These are phyloP conservation scores for Gobionotothen gibberifrons DNA, from an alignment of 2,797 vertebrate species.

Conservation along the genomic window DNA sequence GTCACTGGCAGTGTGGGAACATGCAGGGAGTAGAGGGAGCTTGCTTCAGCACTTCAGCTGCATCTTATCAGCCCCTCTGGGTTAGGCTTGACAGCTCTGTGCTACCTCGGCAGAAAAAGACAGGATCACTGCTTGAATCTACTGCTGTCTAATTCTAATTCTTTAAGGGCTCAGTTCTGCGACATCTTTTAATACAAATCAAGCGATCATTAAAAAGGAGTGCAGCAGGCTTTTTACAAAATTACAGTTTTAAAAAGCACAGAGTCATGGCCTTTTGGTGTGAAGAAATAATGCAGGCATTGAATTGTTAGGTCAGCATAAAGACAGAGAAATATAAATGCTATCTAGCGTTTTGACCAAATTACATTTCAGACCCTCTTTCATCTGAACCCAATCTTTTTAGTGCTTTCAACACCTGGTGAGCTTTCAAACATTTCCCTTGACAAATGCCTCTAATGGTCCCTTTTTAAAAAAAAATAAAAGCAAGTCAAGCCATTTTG, in stretches of 20 bases:
- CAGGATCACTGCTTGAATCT: slow-evolving; percentile 40
- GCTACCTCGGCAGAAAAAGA: slow-evolving; percentile 67
- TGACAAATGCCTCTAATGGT: not conserved
- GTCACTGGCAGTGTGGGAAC: slow-evolving; percentile 39
- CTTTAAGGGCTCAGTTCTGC: slow-evolving; percentile 46
- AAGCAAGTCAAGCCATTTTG: slow-evolving; percentile 15
- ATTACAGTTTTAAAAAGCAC: not conserved
- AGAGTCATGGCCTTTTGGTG: not conserved
- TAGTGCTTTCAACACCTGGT: slow-evolving; percentile 11
- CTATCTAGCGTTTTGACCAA: slow-evolving; percentile 14
- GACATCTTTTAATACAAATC: slow-evolving; percentile 11
- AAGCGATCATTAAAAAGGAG: not conserved
- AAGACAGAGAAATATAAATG: not conserved
- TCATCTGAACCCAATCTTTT: slow-evolving; percentile 5
- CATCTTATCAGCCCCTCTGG: slow-evolving; percentile 51
- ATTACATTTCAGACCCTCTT: not conserved
- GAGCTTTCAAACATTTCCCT: slow-evolving; percentile 7
- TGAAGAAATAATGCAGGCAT: slow-evolving; percentile 3
- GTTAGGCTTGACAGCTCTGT: slow-evolving; percentile 47
- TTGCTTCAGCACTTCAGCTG: slow-evolving; percentile 66
- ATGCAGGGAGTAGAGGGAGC: slow-evolving; percentile 34
- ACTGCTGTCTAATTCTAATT: slow-evolving; percentile 46
- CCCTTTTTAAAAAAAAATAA: slow-evolving; percentile 11
- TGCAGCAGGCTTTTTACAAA: not conserved
- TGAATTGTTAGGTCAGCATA: not conserved